Evolutionary conservation across 2,888 invertebrate genomes (phyloP).

Genomic region (Ectemnius cavifrons): DNA sequence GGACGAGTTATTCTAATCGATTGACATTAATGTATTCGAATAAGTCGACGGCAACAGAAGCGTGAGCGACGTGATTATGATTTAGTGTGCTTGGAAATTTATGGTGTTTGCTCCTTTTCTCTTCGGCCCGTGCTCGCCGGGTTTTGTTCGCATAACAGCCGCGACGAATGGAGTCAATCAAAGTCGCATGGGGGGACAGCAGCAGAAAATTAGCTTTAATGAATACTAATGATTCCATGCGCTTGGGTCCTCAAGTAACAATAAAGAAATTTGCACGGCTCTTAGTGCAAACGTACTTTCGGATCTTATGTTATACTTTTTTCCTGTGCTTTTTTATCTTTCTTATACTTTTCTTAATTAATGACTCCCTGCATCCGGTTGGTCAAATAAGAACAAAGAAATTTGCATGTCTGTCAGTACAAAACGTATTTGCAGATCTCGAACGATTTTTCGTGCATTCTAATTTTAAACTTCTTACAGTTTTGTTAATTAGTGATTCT

Average conservation of each 20-base stretch:
- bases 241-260: constrained; percentile 25
- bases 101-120: constrained; percentile 5
- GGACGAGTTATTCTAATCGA: neutral
- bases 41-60: neutral
- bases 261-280: constrained; percentile 16
- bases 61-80: neutral
- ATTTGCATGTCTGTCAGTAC: no score
- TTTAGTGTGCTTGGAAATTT: neutral
- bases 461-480: no score
- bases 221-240: constrained; percentile 43
- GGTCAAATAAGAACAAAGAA: neutral
- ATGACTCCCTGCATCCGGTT: no score
- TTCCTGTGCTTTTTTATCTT: no score
- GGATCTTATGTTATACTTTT: neutral
- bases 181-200: constrained; percentile 32
- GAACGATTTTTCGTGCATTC: no score
- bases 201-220: constrained; percentile 46
- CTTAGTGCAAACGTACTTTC: neutral
- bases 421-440: neutral
- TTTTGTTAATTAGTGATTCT: no score
- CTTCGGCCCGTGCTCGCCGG: constrained; percentile 4
- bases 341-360: no score
- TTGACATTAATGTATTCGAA: neutral
- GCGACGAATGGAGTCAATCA: constrained; percentile 34
- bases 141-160: constrained; percentile 11